phyloP scores from a whole-genome alignment of 1,140 invertebrate species.

The Drosophila rhopaloa region DNA sequence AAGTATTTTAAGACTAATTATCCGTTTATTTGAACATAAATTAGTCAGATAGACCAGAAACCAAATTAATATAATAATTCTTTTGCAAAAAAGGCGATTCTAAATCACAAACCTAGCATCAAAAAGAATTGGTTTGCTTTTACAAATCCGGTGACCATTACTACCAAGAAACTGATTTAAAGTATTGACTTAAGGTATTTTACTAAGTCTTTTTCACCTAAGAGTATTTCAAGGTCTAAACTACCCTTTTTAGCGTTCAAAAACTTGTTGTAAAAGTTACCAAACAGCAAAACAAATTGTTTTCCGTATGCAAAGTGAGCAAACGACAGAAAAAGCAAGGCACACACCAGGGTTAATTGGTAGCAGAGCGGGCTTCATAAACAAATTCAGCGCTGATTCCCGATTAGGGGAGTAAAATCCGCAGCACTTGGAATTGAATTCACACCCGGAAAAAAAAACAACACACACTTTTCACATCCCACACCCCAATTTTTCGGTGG shows the following conservation, averaged over 20 bases:
- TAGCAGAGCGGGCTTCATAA: slow-evolving; percentile 49
- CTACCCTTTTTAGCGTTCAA: background rate
- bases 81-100: no score
- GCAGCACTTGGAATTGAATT: slow-evolving; percentile 49
- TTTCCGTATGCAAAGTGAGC: slow-evolving; percentile 55
- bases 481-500: background rate
- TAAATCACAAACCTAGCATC: no score
- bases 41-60: no score
- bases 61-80: no score
- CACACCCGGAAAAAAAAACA: slow-evolving; percentile 12
- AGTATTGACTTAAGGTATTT: background rate
- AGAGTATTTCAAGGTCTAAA: background rate
- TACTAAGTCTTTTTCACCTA: no score
- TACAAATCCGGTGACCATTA: no score
- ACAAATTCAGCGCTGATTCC: slow-evolving; percentile 63
- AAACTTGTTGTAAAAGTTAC: slow-evolving; percentile 44
- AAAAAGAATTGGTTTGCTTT: no score
- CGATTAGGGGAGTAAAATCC: slow-evolving; percentile 48
- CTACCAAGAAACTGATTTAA: no score
- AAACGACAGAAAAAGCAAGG: slow-evolving; percentile 24
- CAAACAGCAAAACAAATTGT: slow-evolving; percentile 65
- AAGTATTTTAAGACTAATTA: no score
- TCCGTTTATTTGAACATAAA: no score
- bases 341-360: slow-evolving; percentile 51
- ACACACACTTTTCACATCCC: background rate